These are phyloP conservation scores for Apaloderma vittatum DNA, from an alignment of 2,113 vertebrate species.

Conservation along the genomic window DNA sequence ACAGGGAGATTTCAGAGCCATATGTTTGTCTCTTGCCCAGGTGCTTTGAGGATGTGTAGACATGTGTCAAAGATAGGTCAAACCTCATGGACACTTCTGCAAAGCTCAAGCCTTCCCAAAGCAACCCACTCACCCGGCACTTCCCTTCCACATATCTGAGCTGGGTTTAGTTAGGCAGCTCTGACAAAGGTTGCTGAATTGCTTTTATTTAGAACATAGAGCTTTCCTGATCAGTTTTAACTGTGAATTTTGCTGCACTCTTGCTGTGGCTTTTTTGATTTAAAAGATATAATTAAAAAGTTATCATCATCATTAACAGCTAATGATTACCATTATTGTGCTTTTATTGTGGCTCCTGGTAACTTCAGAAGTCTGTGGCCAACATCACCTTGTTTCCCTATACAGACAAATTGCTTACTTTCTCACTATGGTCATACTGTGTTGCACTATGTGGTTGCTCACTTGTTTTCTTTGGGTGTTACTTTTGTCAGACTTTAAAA, in stretches of 20 bases:
- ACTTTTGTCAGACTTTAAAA: not conserved
- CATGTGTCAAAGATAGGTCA: slow-evolving; percentile 61
- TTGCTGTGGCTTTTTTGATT: not conserved
- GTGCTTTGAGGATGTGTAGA: slow-evolving; percentile 68
- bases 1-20: slow-evolving; percentile 23
- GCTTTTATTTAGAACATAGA: not conserved
- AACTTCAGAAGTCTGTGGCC: not conserved
- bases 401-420: not conserved
- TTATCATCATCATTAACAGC: not conserved
- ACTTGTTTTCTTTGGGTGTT: not conserved
- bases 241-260: not conserved
- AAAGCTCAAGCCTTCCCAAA: not conserved
- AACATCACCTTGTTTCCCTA: not conserved
- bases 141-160: not conserved
- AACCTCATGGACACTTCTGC: slow-evolving; percentile 33
- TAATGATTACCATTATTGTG: not conserved
- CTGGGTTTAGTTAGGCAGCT: not conserved
- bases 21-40: slow-evolving; percentile 47
- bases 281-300: not conserved
- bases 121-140: accelerated
- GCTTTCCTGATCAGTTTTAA: not conserved
- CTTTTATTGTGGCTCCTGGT: not conserved
- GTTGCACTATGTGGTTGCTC: not conserved
- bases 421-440: not conserved
- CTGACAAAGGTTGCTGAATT: not conserved